A percentile compares a stretch with the other conserved stretches of the same genome.
phyloP scores from a whole-genome alignment of 2,888 invertebrate species.

The Saturnia pavonia region DNA sequence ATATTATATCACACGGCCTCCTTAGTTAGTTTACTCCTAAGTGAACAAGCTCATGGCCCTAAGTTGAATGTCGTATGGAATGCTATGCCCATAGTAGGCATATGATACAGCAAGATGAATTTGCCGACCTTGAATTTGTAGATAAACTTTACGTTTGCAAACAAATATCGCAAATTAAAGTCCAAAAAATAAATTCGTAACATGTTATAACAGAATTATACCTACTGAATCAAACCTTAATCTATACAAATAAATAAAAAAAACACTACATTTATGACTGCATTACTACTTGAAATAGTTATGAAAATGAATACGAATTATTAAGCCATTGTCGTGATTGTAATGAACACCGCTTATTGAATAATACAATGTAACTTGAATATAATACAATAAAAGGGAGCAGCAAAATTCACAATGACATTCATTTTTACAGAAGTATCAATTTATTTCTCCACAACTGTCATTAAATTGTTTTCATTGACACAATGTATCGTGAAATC shows the following conservation, averaged over 20 bases:
- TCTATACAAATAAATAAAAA: not conserved
- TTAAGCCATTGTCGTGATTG: not conserved
- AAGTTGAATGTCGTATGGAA: not conserved
- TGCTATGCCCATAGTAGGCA: not conserved
- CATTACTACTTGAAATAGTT: not conserved
- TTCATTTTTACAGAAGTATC: conserved; percentile 15
- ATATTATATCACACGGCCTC: not conserved
- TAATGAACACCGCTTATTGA: not conserved
- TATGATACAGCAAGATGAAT: not conserved
- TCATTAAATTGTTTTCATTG: conserved; percentile 16
- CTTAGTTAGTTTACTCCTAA: not conserved
- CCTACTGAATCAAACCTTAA: too few relatives aligned
- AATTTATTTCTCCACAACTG: conserved; percentile 15
- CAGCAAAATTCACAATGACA: conserved; percentile 7
- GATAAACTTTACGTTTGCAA: too few relatives aligned
- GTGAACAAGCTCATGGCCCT: not conserved
- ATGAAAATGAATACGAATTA: not conserved
- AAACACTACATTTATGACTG: not conserved
- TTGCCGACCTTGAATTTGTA: too few relatives aligned
- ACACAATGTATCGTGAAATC: conserved; percentile 18
- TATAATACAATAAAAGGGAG: conserved; percentile 2
- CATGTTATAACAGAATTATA: too few relatives aligned
- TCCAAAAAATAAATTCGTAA: too few relatives aligned
- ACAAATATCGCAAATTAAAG: too few relatives aligned
- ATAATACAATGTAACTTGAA: conserved; percentile 16